Base-by-base conservation (phyloP, 2,797 vertebrate genomes). In the Mallotus villosus region DNA sequence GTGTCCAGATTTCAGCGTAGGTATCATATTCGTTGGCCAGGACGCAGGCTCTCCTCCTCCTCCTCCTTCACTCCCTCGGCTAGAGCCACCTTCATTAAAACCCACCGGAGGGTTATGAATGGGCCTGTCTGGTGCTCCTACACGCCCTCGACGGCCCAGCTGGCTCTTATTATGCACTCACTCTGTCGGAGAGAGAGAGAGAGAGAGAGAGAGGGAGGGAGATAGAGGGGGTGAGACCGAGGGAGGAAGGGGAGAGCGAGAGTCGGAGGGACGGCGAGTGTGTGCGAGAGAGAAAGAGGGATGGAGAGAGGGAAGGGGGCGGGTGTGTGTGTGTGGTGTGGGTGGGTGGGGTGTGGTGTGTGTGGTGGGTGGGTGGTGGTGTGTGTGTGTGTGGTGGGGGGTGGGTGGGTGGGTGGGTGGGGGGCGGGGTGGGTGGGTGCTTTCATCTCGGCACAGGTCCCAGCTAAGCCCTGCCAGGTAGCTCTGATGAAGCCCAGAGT, bases 401-500 rank as follows among this genome's bases (percentile, higher is more conserved):
- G 27, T n/a, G 27, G 27, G 27, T 29, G 27, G 27, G 27, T 27
- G 27, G 27, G 27, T 29, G 27, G 27, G 27, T 4, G 41, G 41
- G 37, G 37, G 11, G 37, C 12, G 37, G 37, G 1, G 12, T 41
- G 11, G 37, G 41, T 14, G 41, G 41, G 11, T 14, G 41, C 41
- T 46, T 46, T 46, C 41, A 46, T 46, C 12, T 71, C 73, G 92
- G 91, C 93, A 93, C 95, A 94, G 94, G 93, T 92, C 91, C 90
- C 87, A 78, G 87, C 81, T 86, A 89, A 93, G 93, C 88, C 93
- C 84, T 93, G 95, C 94, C 96, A 97, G 95, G 95, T 95, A 94
- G 90, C 83, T 85, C 89, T 97, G 96, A 96, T 87, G 89, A 93
- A 93, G 94, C 88, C 85, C 95, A 98, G 96, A 89, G 90, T 89